These are phyloP conservation scores for Mythimna vitellina DNA, from an alignment of 2,888 invertebrate genomes.

Conservation along the genomic window DNA sequence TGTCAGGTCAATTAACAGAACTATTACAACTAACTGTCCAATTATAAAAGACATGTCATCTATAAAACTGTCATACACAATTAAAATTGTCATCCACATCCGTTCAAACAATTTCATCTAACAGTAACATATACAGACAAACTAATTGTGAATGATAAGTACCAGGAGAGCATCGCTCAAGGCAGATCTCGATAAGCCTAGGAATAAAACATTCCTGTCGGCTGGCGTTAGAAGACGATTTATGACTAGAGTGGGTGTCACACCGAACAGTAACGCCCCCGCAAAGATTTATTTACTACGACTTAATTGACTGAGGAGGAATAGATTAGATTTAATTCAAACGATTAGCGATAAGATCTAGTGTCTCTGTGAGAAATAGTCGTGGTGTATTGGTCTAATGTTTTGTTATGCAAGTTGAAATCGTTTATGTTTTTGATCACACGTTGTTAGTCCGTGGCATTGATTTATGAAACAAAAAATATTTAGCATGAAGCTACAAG, in stretches of 20 bases:
- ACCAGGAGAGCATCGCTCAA: constrained; percentile 49
- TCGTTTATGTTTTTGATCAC: constrained; percentile 7
- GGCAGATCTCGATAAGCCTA: constrained; percentile 58
- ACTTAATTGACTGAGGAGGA: constrained; percentile 60
- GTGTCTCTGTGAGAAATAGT: constrained; percentile 46
- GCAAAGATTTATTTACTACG: constrained; percentile 60
- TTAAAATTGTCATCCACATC: constrained; percentile 42
- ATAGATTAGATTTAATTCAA: constrained; percentile 51
- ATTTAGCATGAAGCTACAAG: background rate
- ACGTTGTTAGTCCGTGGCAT: background rate
- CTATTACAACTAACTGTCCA: background rate
- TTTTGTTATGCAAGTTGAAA: constrained; percentile 22
- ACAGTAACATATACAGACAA: constrained; percentile 33
- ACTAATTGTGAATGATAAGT: constrained; percentile 58
- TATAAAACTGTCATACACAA: constrained; percentile 29
- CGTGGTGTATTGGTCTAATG: constrained; percentile 30
- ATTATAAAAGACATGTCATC: background rate
- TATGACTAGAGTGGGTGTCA: constrained; percentile 63
- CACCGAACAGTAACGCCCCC: constrained; percentile 61
- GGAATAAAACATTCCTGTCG: constrained; percentile 59
- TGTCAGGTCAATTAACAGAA: constrained; percentile 16
- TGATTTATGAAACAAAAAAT: constrained; percentile 5
- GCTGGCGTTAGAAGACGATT: constrained; percentile 54
- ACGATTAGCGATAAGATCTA: constrained; percentile 55
- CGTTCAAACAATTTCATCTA: constrained; percentile 39